Evolutionary conservation across 1,140 invertebrate genomes (phyloP).

Genomic region (Drosophila pseudoobscura): DNA sequence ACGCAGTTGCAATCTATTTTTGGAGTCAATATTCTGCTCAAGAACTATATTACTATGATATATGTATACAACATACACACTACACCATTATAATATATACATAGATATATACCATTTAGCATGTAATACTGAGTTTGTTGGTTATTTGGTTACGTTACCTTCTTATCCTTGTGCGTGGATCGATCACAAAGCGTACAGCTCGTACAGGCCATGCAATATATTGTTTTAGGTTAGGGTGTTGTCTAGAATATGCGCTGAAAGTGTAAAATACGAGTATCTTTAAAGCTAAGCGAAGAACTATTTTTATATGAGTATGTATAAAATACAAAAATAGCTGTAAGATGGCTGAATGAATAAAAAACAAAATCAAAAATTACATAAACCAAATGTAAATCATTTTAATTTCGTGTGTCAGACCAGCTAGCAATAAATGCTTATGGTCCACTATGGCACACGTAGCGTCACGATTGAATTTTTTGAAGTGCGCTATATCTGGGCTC

Average conservation of each 20-base stretch:
- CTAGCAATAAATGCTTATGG: too few relatives aligned
- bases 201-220: conserved; percentile 57
- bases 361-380: conserved; percentile 29
- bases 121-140: conserved; percentile 48
- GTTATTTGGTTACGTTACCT: conserved; percentile 39
- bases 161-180: conserved; percentile 23
- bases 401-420: too few relatives aligned
- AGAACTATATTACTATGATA: conserved; percentile 36
- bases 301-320: conserved; percentile 73
- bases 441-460: too few relatives aligned
- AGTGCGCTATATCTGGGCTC: too few relatives aligned
- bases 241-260: conserved; percentile 56
- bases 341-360: conserved; percentile 76
- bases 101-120: conserved; percentile 37
- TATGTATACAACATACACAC: conserved; percentile 28
- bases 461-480: too few relatives aligned
- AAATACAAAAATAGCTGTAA: conserved; percentile 61
- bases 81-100: conserved; percentile 11
- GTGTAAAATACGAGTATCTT: conserved; percentile 47
- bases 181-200: conserved; percentile 36
- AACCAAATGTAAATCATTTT: too few relatives aligned
- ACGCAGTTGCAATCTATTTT: conserved; percentile 70
- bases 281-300: conserved; percentile 57
- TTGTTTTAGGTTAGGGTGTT: conserved; percentile 78
- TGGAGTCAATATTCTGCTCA: conserved; percentile 68